Base-by-base conservation (phyloP, 2,113 vertebrate genomes). In the Nothoprocta perdicaria region DNA sequence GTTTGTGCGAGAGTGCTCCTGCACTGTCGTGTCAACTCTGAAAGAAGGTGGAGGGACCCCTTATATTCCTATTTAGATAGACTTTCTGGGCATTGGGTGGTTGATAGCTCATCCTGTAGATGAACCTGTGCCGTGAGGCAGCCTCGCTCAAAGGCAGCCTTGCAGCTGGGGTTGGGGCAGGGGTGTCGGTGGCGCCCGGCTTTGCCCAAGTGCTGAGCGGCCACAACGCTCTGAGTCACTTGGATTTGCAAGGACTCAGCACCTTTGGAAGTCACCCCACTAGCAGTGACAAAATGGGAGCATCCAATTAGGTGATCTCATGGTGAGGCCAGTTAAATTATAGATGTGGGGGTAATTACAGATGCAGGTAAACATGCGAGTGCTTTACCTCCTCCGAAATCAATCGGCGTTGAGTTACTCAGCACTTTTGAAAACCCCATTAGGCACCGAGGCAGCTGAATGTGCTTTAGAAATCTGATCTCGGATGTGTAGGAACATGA, bases 131-230 rank as follows among this genome's bases (percentile, higher is more conserved):
- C 43, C 50, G 48, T 95, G 87, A 94, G 89, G 87, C 81, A 83
- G 74, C 68, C 50, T 77, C 84, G 92, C 94, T 94, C 91, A 94
- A 93, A 95, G 84, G 81, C 86, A 94, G 75, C 29, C 31, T 29
- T 10, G 83, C 26, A 14, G 31, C 88, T 88, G 75, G 92, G 87
- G 87, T 89, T 67, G 88, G 33, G 61, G 61, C 60, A 92, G 90
- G 90, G 92, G 43, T 83, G 84, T 86, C 89, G 80, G 60, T 66
- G 17, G 16, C 55, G 16, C 43, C 72, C 92, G 65, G 40, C 35
- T 89, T 89, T 82, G 84, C 67, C 57, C 65, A 87, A 94, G 55
- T 85, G 84, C 92, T 95, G 91, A 96, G 82, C 35, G 43, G 63
- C 68, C 82, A 68, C 79, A 91, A 92, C 92, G 73, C 91, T 89